Conservation (phyloP, 2,113 vertebrate genomes). For the Phainopepla nitens region DNA sequence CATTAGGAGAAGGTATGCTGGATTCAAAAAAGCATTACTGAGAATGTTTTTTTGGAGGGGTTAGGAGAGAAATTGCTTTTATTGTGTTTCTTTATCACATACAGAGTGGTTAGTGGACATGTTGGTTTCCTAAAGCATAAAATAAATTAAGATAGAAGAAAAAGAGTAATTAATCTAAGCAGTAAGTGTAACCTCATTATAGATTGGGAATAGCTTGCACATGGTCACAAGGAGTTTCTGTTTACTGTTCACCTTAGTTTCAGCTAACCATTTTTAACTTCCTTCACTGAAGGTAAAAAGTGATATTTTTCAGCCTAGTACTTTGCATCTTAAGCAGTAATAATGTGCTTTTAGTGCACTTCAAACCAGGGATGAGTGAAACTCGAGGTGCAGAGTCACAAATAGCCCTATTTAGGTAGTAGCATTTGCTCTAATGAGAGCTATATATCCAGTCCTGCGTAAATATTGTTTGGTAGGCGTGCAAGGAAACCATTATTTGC, state of each 20-base stretch:
- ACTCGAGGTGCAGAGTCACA: slow-evolving; percentile 64
- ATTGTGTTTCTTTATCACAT: slow-evolving; percentile 79
- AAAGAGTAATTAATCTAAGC: slow-evolving; percentile 73
- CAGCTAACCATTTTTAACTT: slow-evolving; percentile 65
- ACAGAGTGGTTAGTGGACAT: slow-evolving; percentile 69
- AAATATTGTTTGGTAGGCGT: slow-evolving; percentile 58
- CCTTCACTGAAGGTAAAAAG: slow-evolving; percentile 64
- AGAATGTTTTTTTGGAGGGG: slow-evolving; percentile 50
- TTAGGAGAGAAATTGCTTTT: slow-evolving; percentile 74
- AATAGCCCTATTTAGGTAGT: slow-evolving; percentile 72
- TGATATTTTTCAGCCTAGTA: slow-evolving; percentile 70
- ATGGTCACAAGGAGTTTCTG: slow-evolving; percentile 61
- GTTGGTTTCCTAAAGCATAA: slow-evolving; percentile 72
- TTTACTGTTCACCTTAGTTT: slow-evolving; percentile 63
- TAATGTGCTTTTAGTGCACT: slow-evolving; percentile 74
- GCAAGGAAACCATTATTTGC: not conserved
- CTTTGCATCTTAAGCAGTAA: slow-evolving; percentile 77
- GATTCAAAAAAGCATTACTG: slow-evolving; percentile 79
- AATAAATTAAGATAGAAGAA: slow-evolving; percentile 75
- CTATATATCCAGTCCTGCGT: slow-evolving; percentile 60
- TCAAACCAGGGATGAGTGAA: slow-evolving; percentile 72
- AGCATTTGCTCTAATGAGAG: slow-evolving; percentile 63
- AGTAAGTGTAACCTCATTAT: slow-evolving; percentile 56
- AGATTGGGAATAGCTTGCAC: slow-evolving; percentile 40
- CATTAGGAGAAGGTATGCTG: slow-evolving; percentile 80